Evolutionary conservation across 2,797 vertebrate genomes (phyloP).

Genomic region (Tadarida brasiliensis): DNA sequence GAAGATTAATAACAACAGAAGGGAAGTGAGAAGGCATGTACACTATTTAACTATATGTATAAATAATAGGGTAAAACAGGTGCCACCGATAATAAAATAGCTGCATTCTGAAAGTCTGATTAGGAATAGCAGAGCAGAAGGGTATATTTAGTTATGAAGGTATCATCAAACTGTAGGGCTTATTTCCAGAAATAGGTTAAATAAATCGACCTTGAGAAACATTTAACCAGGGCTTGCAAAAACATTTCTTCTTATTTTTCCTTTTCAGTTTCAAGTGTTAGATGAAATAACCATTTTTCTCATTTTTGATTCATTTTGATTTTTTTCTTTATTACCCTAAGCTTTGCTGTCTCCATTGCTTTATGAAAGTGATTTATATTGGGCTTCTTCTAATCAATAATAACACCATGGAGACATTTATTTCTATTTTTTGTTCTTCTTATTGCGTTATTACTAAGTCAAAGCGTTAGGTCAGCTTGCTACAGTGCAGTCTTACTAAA

Average conservation of each 20-base stretch:
- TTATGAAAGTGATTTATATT: slow-evolving; percentile 32
- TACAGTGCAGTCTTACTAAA: slow-evolving; percentile 77
- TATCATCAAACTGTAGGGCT: not conserved
- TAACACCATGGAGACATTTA: slow-evolving; percentile 8
- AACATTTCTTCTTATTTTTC: not conserved
- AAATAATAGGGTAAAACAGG: not conserved
- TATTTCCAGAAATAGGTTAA: not conserved
- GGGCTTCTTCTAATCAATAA: slow-evolving; percentile 38
- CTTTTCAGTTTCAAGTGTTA: slow-evolving; percentile 18
- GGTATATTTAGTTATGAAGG: not conserved
- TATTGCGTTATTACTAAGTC: slow-evolving; percentile 64
- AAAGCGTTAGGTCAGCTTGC: slow-evolving; percentile 78
- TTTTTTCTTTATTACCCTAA: slow-evolving; percentile 38
- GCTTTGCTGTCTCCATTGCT: slow-evolving; percentile 9
- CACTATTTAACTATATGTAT: rapidly evolving
- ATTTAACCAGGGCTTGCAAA: slow-evolving; percentile 24
- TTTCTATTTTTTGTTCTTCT: slow-evolving; percentile 46
- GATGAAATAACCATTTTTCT: not conserved
- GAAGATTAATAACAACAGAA: not conserved
- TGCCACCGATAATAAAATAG: not conserved
- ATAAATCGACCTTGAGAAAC: not conserved
- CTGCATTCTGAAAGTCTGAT: not conserved
- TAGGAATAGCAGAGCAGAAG: not conserved
- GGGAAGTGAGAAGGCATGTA: not conserved
- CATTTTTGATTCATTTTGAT: not conserved